Evolutionary conservation across 2,113 vertebrate species (phyloP).

Genomic region (Mionectes macconnelli): DNA sequence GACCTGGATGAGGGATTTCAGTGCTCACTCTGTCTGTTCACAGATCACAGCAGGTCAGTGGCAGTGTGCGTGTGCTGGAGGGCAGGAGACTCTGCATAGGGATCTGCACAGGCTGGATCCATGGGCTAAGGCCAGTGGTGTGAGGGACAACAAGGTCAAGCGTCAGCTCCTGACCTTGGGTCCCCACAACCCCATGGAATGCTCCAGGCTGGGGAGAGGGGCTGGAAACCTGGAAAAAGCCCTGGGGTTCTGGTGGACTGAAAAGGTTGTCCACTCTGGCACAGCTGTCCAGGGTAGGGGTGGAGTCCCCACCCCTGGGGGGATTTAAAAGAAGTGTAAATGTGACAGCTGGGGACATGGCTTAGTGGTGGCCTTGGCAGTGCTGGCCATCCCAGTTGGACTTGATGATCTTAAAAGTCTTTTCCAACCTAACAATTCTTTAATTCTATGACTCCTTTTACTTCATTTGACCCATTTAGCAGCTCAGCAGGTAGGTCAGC

Average conservation of each 20-base stretch:
- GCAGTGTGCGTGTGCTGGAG: neutral
- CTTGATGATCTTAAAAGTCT: neutral
- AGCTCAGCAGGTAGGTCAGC: neutral
- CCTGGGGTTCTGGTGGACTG: neutral
- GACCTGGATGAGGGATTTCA: too few species aligned
- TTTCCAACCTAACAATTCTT: neutral
- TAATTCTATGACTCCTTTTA: neutral
- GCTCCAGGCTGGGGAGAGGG: neutral
- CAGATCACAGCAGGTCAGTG: too few species aligned
- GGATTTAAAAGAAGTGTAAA: neutral
- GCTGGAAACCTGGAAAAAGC: neutral
- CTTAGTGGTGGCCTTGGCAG: neutral
- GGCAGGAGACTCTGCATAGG: neutral
- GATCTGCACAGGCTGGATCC: neutral
- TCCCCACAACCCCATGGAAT: neutral
- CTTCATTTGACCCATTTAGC: neutral
- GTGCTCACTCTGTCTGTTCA: neutral
- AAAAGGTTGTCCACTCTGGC: neutral
- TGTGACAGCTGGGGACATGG: neutral
- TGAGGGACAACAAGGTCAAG: neutral
- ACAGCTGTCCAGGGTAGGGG: neutral
- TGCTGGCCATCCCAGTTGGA: neutral
- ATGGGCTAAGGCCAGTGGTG: rapidly evolving
- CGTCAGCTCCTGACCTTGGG: neutral
- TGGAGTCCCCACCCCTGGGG: too few species aligned